Percentiles rank a stretch among this genome's conserved stretches.
Conservation (phyloP, 2,888 invertebrate species). For the Drosophila fungiperda region DNA sequence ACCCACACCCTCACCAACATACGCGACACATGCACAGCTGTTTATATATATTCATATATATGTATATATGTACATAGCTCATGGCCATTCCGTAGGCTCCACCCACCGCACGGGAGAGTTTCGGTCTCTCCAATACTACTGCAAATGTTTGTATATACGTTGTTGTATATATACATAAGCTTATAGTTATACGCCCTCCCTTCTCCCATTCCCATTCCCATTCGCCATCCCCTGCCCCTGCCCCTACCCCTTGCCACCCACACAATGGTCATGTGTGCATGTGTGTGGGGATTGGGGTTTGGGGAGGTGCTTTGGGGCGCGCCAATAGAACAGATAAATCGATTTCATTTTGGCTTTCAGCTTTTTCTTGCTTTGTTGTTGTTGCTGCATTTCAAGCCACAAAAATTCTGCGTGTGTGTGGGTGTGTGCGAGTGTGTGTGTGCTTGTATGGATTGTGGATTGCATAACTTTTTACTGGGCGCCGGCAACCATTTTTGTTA, state of each 20-base stretch:
- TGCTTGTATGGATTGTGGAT: conserved; percentile 7
- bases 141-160: not conserved
- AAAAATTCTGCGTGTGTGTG: conserved; percentile 16
- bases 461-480: conserved; percentile 5
- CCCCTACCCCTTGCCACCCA: conserved; percentile 16
- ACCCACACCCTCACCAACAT: conserved; percentile 38
- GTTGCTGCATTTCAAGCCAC: conserved; percentile 50
- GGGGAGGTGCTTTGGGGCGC: conserved; percentile 19
- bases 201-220: not conserved
- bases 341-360: conserved; percentile 61
- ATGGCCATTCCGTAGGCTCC: conserved; percentile 70
- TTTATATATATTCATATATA: not conserved
- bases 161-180: conserved; percentile 36
- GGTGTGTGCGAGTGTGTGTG: not conserved
- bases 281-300: conserved; percentile 24
- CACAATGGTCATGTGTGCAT: conserved; percentile 52
- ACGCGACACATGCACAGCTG: conserved; percentile 46
- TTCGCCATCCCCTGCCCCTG: not conserved
- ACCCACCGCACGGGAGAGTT: conserved; percentile 59
- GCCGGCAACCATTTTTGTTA: conserved; percentile 35
- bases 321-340: conserved; percentile 78
- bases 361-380: conserved; percentile 25
- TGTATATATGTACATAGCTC: conserved; percentile 24
- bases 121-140: conserved; percentile 19
- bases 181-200: conserved; percentile 5